phyloP scores from a whole-genome alignment of 2,113 vertebrate species.

The Trinectes maculatus region DNA sequence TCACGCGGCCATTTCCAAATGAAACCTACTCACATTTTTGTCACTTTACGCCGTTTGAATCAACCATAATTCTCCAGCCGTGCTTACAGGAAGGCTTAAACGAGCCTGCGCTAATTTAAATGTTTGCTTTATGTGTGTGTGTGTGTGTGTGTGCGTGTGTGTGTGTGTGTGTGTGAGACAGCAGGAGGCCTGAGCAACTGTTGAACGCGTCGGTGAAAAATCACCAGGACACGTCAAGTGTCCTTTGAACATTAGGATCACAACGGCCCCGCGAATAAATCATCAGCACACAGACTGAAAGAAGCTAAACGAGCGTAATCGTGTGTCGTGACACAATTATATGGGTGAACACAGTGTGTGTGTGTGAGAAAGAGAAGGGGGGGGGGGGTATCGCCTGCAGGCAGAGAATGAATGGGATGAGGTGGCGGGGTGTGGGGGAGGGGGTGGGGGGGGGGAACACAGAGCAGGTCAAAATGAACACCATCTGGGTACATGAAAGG shows the following conservation, averaged over 20 bases:
- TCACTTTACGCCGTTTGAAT: neutral
- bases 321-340: conserved; percentile 38
- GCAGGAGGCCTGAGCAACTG: conserved; percentile 47
- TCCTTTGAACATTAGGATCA: conserved; percentile 4
- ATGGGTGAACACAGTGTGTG: conserved; percentile 26
- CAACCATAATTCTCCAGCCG: neutral
- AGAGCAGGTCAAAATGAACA: conserved; percentile 80
- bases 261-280: conserved; percentile 47
- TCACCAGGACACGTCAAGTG: neutral
- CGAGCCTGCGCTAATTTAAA: neutral
- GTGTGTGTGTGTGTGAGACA: too few species aligned
- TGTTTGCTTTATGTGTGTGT: conserved; percentile 1
- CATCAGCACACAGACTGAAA: conserved; percentile 34
- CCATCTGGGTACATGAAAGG: conserved; percentile 83
- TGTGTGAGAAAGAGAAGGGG: conserved; percentile 28
- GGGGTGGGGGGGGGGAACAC: conserved; percentile 35
- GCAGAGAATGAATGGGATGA: conserved; percentile 71
- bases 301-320: conserved; percentile 40
- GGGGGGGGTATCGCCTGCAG: conserved; percentile 71
- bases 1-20: too few species aligned
- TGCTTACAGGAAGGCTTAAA: conserved; percentile 7
- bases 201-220: conserved; percentile 35
- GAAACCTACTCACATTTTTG: neutral
- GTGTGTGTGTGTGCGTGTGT: too few species aligned
- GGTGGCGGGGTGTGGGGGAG: conserved; percentile 13